Evolutionary conservation across 2,797 vertebrate species (phyloP).

Genomic region (Prionace glauca): DNA sequence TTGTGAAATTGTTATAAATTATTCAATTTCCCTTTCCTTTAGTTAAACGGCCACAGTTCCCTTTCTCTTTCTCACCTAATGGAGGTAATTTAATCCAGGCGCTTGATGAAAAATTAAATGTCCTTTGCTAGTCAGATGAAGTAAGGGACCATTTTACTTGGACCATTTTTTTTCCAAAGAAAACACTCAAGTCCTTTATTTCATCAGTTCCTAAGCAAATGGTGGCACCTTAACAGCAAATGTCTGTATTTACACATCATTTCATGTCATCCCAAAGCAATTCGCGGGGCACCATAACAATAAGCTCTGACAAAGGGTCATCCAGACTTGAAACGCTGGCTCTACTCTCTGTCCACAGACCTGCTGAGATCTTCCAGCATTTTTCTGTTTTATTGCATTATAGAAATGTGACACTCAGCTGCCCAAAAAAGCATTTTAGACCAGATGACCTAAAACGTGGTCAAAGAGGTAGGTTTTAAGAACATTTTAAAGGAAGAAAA

Average conservation of each 20-base stretch:
- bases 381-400: too few relatives aligned
- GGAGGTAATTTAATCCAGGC: not conserved
- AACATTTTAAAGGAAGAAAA: not conserved
- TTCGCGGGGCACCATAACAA: too few relatives aligned
- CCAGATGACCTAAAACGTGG: not conserved
- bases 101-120: not conserved
- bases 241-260: not conserved
- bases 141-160: not conserved
- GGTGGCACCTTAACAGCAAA: not conserved
- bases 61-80: not conserved
- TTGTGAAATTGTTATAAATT: slow-evolving; percentile 18
- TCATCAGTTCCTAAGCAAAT: not conserved
- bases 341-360: too few relatives aligned
- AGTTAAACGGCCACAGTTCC: too few relatives aligned
- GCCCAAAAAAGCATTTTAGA: not conserved
- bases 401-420: not conserved
- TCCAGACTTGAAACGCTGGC: too few relatives aligned
- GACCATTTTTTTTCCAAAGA: not conserved
- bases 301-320: too few relatives aligned
- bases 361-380: too few relatives aligned
- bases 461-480: not conserved
- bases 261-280: not conserved
- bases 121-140: not conserved
- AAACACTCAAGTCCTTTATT: not conserved
- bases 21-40: not conserved